phyloP scores from a whole-genome alignment of 2,113 vertebrate species.

The Semnornis frantzii region DNA sequence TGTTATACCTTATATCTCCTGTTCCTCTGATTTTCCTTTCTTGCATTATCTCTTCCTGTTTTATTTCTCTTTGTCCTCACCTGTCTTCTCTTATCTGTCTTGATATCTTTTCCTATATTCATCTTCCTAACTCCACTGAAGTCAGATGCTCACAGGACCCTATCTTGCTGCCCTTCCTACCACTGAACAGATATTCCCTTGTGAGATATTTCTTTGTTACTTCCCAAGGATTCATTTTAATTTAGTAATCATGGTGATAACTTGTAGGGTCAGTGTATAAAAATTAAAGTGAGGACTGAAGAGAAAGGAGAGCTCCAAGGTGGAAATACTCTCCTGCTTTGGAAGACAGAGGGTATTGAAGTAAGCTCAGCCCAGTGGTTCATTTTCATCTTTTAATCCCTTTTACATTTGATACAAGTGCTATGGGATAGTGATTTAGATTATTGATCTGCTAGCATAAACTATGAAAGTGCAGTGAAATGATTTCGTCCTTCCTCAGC shows the following conservation, averaged over 20 bases:
- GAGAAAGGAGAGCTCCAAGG: not conserved
- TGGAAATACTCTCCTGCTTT: not conserved
- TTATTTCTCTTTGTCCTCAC: not conserved
- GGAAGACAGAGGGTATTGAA: not conserved
- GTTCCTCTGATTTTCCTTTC: conserved; percentile 5
- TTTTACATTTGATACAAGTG: not conserved
- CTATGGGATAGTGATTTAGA: not conserved
- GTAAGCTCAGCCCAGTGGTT: not conserved
- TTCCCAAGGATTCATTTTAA: not conserved
- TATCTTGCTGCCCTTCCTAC: not conserved
- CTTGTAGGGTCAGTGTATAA: not conserved
- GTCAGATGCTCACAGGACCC: not conserved
- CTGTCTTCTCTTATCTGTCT: conserved; percentile 1
- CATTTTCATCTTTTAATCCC: not conserved
- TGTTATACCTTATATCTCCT: not conserved
- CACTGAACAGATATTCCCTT: not conserved
- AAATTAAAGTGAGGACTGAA: not conserved
- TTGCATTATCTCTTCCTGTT: not conserved
- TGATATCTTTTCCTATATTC: not conserved
- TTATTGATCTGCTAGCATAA: not conserved
- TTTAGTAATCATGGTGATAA: not conserved
- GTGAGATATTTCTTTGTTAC: not conserved
- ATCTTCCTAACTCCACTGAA: not conserved
- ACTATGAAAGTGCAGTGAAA: not conserved
- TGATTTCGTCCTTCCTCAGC: not conserved